Percentiles rank a stretch among this genome's conserved stretches.
Evolutionary conservation across 2,888 invertebrate species (phyloP).

Genomic region (Eueremaeus valkanovi): DNA sequence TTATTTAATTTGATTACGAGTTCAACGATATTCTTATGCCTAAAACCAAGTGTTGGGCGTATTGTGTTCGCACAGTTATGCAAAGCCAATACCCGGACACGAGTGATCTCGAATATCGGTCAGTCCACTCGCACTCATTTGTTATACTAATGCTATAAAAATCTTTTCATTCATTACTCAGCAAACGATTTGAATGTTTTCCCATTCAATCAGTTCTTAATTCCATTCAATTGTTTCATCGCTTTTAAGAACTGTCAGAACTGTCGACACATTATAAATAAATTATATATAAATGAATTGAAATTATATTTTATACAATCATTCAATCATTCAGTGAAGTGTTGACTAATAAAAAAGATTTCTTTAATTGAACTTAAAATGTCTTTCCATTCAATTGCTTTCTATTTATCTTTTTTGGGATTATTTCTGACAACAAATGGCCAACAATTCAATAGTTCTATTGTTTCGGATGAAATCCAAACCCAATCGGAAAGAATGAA

Average conservation of each 20-base stretch:
- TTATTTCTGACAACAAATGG: background rate
- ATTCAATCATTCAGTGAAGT: background rate
- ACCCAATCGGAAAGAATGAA: background rate
- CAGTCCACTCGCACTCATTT: conserved; percentile 25
- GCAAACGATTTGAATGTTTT: too few species aligned
- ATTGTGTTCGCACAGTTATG: conserved; percentile 1
- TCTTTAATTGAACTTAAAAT: background rate
- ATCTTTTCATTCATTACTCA: too few species aligned
- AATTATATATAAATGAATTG: conserved; percentile 30
- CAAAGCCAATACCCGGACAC: conserved; percentile 28
- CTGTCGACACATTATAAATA: background rate
- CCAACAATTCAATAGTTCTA: conserved; percentile 8
- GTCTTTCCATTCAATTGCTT: background rate
- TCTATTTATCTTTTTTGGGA: background rate
- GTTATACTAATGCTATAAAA: conserved; percentile 26
- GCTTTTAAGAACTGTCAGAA: too few species aligned
- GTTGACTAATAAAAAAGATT: background rate
- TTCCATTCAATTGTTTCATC: conserved; percentile 3
- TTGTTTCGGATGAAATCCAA: background rate
- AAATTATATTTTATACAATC: conserved; percentile 6
- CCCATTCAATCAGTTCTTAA: too few species aligned
- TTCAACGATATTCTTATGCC: conserved; percentile 10
- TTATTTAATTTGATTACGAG: background rate
- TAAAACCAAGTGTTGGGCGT: conserved; percentile 16
- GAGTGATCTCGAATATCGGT: conserved; percentile 31